Evolutionary conservation across 1,140 invertebrate species (phyloP).

Genomic region (Diorhabda carinulata): DNA sequence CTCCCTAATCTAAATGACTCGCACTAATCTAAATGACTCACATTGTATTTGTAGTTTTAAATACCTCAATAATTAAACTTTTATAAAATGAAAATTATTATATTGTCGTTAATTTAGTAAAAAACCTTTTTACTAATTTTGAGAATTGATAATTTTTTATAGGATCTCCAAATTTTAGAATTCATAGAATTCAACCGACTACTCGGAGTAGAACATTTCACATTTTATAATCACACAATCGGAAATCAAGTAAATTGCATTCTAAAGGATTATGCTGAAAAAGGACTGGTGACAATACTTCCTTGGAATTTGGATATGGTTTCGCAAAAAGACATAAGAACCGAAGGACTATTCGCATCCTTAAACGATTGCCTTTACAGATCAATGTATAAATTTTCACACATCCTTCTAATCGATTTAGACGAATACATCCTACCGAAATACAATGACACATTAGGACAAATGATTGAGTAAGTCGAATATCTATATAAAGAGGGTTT

Average conservation of each 20-base stretch:
- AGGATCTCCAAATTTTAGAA: slow-evolving; percentile 80
- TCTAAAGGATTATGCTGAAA: slow-evolving; percentile 49
- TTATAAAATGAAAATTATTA: no score
- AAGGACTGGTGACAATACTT: slow-evolving; percentile 72
- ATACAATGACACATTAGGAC: slow-evolving; percentile 64
- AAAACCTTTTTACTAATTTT: no score
- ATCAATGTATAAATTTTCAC: slow-evolving; percentile 77
- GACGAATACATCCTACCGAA: slow-evolving; percentile 89
- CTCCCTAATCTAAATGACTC: no score
- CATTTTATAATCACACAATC: slow-evolving; percentile 89
- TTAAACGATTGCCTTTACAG: slow-evolving; percentile 92
- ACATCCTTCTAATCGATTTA: slow-evolving; percentile 81
- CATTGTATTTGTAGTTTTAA: no score
- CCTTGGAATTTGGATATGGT: slow-evolving; percentile 88
- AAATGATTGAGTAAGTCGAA: slow-evolving; percentile 57
- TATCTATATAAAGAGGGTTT: no score
- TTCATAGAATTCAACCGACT: slow-evolving; percentile 87
- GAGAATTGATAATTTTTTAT: slow-evolving; percentile 25
- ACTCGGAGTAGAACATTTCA: slow-evolving; percentile 83
- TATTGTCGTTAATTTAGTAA: no score
- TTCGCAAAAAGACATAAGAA: slow-evolving; percentile 87
- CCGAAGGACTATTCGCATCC: slow-evolving; percentile 86
- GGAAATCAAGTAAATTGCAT: slow-evolving; percentile 73
- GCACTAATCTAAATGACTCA: no score
- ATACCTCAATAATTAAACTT: no score